Evolutionary conservation across 2,113 vertebrate genomes (phyloP).

Genomic region (Perccottus glenii): DNA sequence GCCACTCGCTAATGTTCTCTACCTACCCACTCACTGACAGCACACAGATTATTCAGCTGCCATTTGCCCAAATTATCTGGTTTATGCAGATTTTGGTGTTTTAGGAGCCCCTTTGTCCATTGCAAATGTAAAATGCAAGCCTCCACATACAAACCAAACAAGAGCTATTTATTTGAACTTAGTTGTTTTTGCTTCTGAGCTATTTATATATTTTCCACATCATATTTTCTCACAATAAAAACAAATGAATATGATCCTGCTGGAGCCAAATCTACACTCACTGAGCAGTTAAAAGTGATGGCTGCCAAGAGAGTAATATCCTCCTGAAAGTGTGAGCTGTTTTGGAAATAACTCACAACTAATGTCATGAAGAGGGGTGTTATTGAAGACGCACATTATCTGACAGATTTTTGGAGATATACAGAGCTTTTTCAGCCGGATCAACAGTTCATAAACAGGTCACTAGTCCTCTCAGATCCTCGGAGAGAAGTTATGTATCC

Average conservation of each 20-base stretch:
- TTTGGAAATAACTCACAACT: conserved; percentile 6
- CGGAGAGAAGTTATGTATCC: too few relatives aligned
- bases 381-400: too few relatives aligned
- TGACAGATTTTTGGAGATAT: too few relatives aligned
- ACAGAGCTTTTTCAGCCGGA: too few relatives aligned
- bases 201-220: conserved; percentile 16
- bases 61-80: too few relatives aligned
- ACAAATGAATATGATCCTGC: conserved; percentile 9
- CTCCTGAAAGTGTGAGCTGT: not conserved
- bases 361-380: not conserved
- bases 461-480: not conserved
- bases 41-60: not conserved
- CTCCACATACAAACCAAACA: too few relatives aligned
- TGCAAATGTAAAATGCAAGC: too few relatives aligned
- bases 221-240: not conserved
- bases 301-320: not conserved
- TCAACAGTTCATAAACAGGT: too few relatives aligned
- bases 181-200: not conserved
- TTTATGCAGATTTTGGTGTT: too few relatives aligned
- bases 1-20: too few relatives aligned
- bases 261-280: not conserved
- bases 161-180: too few relatives aligned
- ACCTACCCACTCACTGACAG: not conserved
- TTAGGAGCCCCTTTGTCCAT: too few relatives aligned
- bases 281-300: not conserved